phyloP scores from a whole-genome alignment of 2,888 invertebrate genomes.

The Alsophila aescularia region DNA sequence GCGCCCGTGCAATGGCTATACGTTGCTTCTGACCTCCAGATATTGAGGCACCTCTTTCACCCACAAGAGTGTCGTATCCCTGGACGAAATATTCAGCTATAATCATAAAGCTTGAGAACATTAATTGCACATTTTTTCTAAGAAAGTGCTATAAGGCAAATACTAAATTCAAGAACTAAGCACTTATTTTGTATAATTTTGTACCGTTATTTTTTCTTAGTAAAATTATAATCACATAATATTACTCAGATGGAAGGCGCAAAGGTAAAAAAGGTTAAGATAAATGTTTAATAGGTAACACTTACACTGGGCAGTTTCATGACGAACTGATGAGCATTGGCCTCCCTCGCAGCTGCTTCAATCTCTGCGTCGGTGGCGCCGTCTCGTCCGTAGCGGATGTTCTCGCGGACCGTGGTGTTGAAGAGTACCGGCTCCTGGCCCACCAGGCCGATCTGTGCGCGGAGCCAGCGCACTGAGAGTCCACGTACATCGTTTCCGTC shows the following conservation, averaged over 20 bases:
- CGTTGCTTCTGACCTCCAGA: conserved; percentile 96
- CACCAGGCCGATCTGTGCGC: conserved; percentile 93
- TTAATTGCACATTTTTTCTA: too few species aligned
- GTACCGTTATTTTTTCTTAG: too few species aligned
- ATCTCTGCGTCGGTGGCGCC: conserved; percentile 87
- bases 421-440: conserved; percentile 96
- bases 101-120: not conserved
- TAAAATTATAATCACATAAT: too few species aligned
- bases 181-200: too few species aligned
- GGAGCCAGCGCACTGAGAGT: conserved; percentile 91
- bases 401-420: conserved; percentile 92
- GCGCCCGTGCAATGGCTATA: conserved; percentile 94
- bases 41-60: conserved; percentile 91
- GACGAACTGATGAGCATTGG: conserved; percentile 92
- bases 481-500: conserved; percentile 88
- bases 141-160: too few species aligned
- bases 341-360: conserved; percentile 87
- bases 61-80: conserved; percentile 92
- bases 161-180: too few species aligned
- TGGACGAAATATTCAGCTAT: conserved; percentile 42
- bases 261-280: too few species aligned
- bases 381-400: conserved; percentile 92
- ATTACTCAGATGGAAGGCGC: too few species aligned
- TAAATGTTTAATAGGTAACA: not conserved
- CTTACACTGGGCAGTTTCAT: conserved; percentile 87